phyloP scores from a whole-genome alignment of 1,140 invertebrate genomes.

The Gryon sp. region DNA sequence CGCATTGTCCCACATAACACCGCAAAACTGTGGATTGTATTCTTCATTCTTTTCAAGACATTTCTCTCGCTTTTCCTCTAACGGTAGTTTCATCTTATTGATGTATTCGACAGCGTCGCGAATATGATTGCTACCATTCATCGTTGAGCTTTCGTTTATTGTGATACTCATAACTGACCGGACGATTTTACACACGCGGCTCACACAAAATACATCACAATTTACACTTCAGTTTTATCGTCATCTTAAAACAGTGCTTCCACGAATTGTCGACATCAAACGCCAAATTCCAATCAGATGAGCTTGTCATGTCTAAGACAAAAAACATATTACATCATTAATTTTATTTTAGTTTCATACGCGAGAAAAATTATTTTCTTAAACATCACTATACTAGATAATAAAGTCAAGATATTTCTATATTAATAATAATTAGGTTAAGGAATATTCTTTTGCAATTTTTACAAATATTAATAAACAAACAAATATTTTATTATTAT shows the following conservation, averaged over 20 bases:
- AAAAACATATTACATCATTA: no score
- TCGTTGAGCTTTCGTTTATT: conserved; percentile 7
- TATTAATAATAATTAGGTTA: no score
- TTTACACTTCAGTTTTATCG: conserved; percentile 13
- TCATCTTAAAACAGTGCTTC: conserved; percentile 4
- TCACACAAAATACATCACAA: conserved; percentile 16
- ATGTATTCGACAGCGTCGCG: conserved; percentile 19
- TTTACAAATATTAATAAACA: no score
- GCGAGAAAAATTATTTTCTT: no score
- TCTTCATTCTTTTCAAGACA: not conserved
- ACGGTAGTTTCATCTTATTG: conserved; percentile 10
- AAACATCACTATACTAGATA: no score
- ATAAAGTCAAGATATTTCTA: no score
- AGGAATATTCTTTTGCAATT: no score
- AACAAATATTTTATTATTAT: no score
- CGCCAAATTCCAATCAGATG: not conserved
- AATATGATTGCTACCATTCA: conserved; percentile 21
- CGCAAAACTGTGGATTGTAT: not conserved
- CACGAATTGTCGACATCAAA: not conserved
- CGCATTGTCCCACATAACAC: conserved; percentile 83
- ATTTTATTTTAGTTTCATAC: no score
- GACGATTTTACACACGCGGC: conserved; percentile 7
- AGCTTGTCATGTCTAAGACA: no score
- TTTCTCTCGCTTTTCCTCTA: not conserved
- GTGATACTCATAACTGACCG: conserved; percentile 29